Evolutionary conservation across 2,113 vertebrate species (phyloP), one percentile per base, ranked within the genome.

Genomic region (Vulpes ferrilata): DNA sequence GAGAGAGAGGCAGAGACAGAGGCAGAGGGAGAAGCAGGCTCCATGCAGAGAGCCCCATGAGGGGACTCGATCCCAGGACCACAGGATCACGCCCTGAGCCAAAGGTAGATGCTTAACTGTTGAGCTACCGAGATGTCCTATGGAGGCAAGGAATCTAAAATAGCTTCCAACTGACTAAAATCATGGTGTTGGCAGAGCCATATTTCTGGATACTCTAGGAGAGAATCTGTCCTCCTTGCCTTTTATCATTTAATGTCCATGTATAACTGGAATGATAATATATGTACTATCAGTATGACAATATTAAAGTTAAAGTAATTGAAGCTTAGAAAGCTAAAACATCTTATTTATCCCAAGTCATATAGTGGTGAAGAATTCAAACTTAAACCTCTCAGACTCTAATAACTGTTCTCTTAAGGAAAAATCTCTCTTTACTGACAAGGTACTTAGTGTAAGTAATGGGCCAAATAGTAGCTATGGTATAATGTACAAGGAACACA

Each of bases 181-280:
- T 74, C 27, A 55, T 32, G 4, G 1, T 62, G 35, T 94, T 16
- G 10, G 9, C 10, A 91, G 32, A 20, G 53, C 38, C 73, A 25
- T 71, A 80, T 69, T 13, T n/a, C 25, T 15, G 15, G 51, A 95
- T 15, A 5, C n/a, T 89, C 22, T 38, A 19, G 32, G 11, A 20
- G 3, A 81, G 35, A 85, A 51, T 67, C 51, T 69, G 2, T 73
- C 19, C 19, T 43, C 32, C 35, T 92, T 74, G 11, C 8, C 48
- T 74, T 82, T 88, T 95, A 71, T 55, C 53, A 76, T 67, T 90
- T 71, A 86, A 74, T 95, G 22, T 71, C 88, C 22, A 78, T 12
- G 1, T 35, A 20, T 78, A 48, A 23, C 7, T 51, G 12, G 7
- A 32, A 48, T 78, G 32, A 23, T 59, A 64, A 67, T 13, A 48